Evolutionary conservation across 2,113 vertebrate species (phyloP).

Genomic region (Acanthisitta chloris): DNA sequence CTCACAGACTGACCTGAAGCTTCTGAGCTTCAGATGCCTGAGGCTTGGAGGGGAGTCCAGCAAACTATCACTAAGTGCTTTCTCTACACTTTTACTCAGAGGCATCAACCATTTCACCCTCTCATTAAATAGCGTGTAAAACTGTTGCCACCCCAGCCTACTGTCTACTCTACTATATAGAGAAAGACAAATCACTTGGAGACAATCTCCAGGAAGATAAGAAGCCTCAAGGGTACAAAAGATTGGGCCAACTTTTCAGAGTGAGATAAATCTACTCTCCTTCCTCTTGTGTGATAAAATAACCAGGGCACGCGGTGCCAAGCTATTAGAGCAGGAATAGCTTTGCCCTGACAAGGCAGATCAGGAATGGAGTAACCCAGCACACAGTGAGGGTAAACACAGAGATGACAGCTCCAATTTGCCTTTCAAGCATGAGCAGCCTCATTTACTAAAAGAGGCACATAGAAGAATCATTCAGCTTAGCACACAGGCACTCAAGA

Average conservation of each 20-base stretch:
- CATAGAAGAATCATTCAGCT: neutral
- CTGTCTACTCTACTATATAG: neutral
- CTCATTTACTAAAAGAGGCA: neutral
- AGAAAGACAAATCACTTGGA: neutral
- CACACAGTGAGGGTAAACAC: neutral
- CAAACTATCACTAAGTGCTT: neutral
- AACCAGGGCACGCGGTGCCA: rapidly evolving
- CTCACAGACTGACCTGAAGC: neutral
- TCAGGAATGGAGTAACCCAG: neutral
- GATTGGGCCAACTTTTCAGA: neutral
- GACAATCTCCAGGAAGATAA: neutral
- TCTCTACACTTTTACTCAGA: neutral
- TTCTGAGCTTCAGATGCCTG: neutral
- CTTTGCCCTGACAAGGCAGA: neutral
- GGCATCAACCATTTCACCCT: neutral
- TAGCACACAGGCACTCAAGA: neutral
- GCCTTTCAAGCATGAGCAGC: neutral
- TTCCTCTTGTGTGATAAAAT: neutral
- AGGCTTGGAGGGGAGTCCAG: neutral
- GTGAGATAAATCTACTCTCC: neutral
- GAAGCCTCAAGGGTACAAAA: neutral
- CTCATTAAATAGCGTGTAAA: neutral
- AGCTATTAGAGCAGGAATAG: neutral
- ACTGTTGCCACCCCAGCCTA: neutral
- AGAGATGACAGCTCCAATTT: neutral